Percentiles rank a stretch among this genome's conserved stretches.
Conservation (phyloP, 1,140 invertebrate species). For the Zaprionus capensis region DNA sequence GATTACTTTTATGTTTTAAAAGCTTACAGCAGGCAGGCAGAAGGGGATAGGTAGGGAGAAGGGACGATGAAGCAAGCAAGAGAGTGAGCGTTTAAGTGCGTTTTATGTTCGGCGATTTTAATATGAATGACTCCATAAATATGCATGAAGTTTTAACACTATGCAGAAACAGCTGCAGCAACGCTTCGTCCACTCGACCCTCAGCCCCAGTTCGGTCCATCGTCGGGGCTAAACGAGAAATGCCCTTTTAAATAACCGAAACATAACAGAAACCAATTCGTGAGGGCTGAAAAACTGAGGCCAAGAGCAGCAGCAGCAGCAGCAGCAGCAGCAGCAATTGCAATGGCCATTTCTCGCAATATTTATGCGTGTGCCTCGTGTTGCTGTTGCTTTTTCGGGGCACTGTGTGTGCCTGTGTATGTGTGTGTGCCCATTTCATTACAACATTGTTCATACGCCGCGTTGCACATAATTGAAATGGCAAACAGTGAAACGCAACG, state of each 20-base stretch:
- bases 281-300: conserved; percentile 40
- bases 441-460: conserved; percentile 81
- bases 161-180: conserved; percentile 72
- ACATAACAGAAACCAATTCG: conserved; percentile 63
- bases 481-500: conserved; percentile 81
- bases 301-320: conserved; percentile 13
- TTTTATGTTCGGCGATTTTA: conserved; percentile 71
- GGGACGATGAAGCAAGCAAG: not conserved
- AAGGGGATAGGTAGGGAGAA: not conserved
- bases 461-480: conserved; percentile 82
- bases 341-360: conserved; percentile 46
- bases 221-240: conserved; percentile 55
- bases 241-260: conserved; percentile 77
- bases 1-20: conserved; percentile 41
- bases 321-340: conserved; percentile 33
- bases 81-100: conserved; percentile 67
- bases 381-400: conserved; percentile 18
- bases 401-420: conserved; percentile 21
- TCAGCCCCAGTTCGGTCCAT: not conserved
- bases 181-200: conserved; percentile 9
- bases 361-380: conserved; percentile 49
- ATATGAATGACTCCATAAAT: conserved; percentile 83
- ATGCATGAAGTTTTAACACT: conserved; percentile 83
- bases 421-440: conserved; percentile 69
- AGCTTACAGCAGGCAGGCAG: conserved; percentile 31